Base-by-base conservation (phyloP, 2,797 vertebrate species). In the Zonotrichia albicollis region DNA sequence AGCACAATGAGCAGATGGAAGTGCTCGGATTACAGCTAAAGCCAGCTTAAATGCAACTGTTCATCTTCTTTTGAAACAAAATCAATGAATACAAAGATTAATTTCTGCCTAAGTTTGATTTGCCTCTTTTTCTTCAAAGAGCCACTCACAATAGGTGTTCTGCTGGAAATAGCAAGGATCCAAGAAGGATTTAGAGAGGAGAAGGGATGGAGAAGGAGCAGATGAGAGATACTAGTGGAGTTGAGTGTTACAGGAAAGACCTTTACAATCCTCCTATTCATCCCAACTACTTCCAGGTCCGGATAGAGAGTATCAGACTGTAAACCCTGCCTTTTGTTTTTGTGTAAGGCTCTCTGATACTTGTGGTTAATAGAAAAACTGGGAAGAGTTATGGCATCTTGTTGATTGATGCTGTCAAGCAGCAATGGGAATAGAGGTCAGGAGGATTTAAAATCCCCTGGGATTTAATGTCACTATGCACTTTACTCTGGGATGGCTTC, bases 1-100 rank as follows among this genome's bases (percentile, higher is more conserved):
- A 84, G 55, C n/a, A 64, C 50, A 92, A 84, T 46, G 30, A 94
- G 72, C 46, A 62, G 85, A 72, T 68, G 40, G 58, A 94, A 94
- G 29, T 66, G n/a, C 62, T 84, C 5, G 3, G 58, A 81, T 94
- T 93, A 84, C 55, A 76, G 50, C 73, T 94, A 68, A 94, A 85
- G 84, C 2, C 36, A 84, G 40, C 18, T 86, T 96, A 94, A 94
- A 73, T 75, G 62, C 58, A 86, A 46, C 48, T 38, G 20, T 73
- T 88, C 20, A 3, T 92, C 72, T 89, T 89, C 75, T 87, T 87
- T 45, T 65, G 72, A 42, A 90, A 70, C 29, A 66, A 91, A 90
- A 86, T 53, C 81, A 91, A 86, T 57, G 38, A 81, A 72, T 48
- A 36, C 48, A 57, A 78, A 84, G 58, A 88, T 78, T 79, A 84